Conservation (phyloP, 2,888 invertebrate species). For the Watsonalla binaria region DNA sequence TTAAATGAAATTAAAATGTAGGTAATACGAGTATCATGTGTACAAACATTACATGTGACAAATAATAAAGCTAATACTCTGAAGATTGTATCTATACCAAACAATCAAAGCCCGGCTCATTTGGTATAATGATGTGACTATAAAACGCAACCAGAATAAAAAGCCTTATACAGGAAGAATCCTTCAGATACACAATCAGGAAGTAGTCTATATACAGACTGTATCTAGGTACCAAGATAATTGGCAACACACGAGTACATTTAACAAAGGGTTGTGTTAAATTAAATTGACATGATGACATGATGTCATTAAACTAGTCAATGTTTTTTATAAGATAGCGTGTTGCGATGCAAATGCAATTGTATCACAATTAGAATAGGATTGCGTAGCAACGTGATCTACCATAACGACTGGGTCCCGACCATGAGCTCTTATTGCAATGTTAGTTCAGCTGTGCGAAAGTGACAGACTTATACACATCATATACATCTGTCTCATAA, state of each 20-base stretch:
- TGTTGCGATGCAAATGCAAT: neutral
- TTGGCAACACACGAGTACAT: neutral
- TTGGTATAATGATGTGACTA: neutral
- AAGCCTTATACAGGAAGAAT: neutral
- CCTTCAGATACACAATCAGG: neutral
- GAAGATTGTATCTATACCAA: too few species aligned
- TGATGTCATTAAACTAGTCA: constrained; percentile 5
- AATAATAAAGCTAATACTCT: too few species aligned
- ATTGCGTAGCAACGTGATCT: neutral
- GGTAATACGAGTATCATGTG: too few species aligned
- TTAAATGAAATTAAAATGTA: too few species aligned
- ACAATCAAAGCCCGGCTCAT: neutral
- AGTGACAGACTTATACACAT: too few species aligned
- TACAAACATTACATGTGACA: too few species aligned
- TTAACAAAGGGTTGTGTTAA: neutral
- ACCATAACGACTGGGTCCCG: too few species aligned
- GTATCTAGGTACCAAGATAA: neutral
- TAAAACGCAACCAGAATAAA: neutral
- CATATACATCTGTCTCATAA: too few species aligned
- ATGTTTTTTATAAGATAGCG: neutral
- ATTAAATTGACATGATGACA: constrained; percentile 10
- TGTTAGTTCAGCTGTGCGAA: too few species aligned
- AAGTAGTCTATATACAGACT: neutral
- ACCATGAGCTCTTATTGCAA: too few species aligned
- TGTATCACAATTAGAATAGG: neutral